Evolutionary conservation across 1,140 invertebrate genomes (phyloP).

Genomic region (Pseudomyrmex concolor): DNA sequence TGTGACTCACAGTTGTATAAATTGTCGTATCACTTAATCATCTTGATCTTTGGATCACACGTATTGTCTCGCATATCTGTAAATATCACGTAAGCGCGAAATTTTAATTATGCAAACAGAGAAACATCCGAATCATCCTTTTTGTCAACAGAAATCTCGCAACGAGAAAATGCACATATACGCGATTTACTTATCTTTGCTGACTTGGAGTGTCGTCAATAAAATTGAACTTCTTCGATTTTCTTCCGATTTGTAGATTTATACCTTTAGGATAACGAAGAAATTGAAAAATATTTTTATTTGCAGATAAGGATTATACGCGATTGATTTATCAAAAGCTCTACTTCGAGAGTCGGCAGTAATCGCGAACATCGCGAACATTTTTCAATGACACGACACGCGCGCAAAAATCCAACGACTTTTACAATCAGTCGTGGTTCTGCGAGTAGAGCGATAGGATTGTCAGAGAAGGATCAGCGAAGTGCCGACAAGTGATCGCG

Average conservation of each 20-base stretch:
- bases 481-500: not conserved
- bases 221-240: not conserved
- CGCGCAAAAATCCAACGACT: not conserved
- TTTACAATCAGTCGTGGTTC: conserved; percentile 23
- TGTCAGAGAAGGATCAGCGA: not conserved
- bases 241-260: not conserved
- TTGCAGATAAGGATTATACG: not conserved
- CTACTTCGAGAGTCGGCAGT: too few species aligned
- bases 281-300: not conserved
- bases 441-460: conserved; percentile 20
- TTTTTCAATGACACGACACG: not conserved
- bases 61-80: too few species aligned
- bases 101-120: not conserved
- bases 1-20: too few species aligned
- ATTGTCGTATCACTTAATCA: conserved; percentile 15
- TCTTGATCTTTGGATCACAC: too few species aligned
- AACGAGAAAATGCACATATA: not conserved
- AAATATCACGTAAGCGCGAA: not conserved
- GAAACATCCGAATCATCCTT: not conserved
- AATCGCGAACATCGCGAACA: too few species aligned
- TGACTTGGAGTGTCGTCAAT: not conserved
- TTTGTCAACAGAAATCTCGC: not conserved
- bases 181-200: not conserved
- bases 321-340: not conserved
- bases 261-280: not conserved